These are phyloP conservation scores for Eupithecia insigniata DNA, from an alignment of 2,888 invertebrate species.

Conservation along the genomic window DNA sequence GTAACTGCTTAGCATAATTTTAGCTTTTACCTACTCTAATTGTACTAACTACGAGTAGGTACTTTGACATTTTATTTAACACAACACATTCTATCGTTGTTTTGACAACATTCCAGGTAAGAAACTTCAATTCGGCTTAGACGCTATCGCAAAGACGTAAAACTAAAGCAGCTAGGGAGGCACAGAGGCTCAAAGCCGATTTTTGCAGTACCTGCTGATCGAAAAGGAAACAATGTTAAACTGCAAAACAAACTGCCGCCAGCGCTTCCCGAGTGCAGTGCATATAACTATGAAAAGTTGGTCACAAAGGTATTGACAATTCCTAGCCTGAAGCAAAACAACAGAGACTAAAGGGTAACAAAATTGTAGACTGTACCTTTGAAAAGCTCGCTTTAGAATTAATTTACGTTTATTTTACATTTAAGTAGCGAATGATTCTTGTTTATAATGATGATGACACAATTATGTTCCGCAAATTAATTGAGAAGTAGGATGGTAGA, in stretches of 20 bases:
- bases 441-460: conserved; percentile 17
- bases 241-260: conserved; percentile 73
- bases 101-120: neutral
- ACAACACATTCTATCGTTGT: neutral
- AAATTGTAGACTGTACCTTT: conserved; percentile 32
- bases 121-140: conserved; percentile 34
- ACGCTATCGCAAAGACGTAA: conserved; percentile 57
- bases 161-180: conserved; percentile 56
- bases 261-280: conserved; percentile 59
- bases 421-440: conserved; percentile 16
- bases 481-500: conserved; percentile 7
- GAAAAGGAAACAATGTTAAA: conserved; percentile 78
- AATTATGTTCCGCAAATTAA: conserved; percentile 10
- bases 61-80: neutral
- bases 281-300: conserved; percentile 49
- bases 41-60: neutral
- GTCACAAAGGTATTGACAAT: conserved; percentile 52
- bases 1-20: neutral
- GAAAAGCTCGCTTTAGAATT: conserved; percentile 22
- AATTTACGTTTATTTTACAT: conserved; percentile 23
- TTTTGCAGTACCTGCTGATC: conserved; percentile 67
- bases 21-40: neutral
- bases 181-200: conserved; percentile 64
- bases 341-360: conserved; percentile 40
- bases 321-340: conserved; percentile 46